Conservation (phyloP, 2,888 invertebrate genomes). For the Polyploca ridens region DNA sequence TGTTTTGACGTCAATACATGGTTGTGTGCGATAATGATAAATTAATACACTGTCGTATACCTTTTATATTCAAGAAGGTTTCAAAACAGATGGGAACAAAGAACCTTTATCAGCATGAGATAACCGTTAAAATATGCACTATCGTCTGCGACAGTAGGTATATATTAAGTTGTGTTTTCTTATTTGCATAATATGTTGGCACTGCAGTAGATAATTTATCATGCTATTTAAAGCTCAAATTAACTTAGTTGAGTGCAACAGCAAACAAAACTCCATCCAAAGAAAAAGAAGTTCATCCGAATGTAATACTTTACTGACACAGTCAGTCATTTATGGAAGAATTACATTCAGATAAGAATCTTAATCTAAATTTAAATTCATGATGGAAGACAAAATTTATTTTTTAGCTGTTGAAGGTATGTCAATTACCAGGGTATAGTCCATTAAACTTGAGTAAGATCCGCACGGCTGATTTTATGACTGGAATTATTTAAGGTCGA, state of each 20-base stretch:
- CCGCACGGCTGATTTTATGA: constrained; percentile 57
- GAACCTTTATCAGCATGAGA: constrained; percentile 47
- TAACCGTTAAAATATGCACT: constrained; percentile 20
- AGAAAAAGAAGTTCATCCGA: background rate
- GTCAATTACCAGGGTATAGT: constrained; percentile 30
- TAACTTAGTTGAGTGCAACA: background rate
- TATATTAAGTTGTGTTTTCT: background rate
- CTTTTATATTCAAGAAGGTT: constrained; percentile 30
- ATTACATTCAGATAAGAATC: constrained; percentile 7
- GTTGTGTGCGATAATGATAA: constrained; percentile 15
- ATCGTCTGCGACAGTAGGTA: background rate
- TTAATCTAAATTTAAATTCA: constrained; percentile 7
- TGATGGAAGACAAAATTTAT: background rate
- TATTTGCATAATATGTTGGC: background rate
- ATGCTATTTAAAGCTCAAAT: background rate
- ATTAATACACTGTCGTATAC: constrained; percentile 23
- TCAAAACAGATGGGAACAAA: constrained; percentile 32
- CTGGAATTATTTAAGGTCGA: constrained; percentile 45
- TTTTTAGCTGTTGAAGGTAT: constrained; percentile 2
- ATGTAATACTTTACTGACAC: background rate
- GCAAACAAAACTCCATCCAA: background rate
- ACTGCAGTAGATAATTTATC: background rate
- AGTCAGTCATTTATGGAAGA: background rate
- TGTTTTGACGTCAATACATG: constrained; percentile 19
- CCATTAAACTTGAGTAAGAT: constrained; percentile 49